A percentile compares a stretch with the other conserved stretches of the same genome.
Conservation (phyloP, 2,888 invertebrate genomes). For the Melinaea menophilus region DNA sequence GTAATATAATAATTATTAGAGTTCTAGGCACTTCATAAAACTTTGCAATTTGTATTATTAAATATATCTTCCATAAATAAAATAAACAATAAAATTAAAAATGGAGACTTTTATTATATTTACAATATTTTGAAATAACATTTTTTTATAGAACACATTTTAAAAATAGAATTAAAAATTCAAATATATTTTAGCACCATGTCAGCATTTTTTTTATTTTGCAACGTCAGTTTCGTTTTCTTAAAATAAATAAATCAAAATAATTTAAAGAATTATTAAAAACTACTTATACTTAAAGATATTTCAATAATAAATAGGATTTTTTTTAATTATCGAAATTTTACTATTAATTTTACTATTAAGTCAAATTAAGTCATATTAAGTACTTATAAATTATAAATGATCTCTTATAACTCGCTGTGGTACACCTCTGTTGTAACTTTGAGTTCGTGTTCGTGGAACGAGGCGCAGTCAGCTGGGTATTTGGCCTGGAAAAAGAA, state of each 20-base stretch:
- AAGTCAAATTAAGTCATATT: constrained; percentile 5
- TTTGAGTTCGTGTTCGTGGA: constrained; percentile 89
- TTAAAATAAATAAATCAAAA: constrained; percentile 13
- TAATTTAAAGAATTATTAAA: background rate
- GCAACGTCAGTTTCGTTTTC: constrained; percentile 18
- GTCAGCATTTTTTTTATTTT: constrained; percentile 34
- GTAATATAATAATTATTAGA: no score
- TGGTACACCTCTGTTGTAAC: constrained; percentile 90
- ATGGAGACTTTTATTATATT: background rate
- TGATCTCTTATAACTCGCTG: constrained; percentile 82
- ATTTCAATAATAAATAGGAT: constrained; percentile 5
- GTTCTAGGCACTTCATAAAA: no score
- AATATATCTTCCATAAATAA: constrained; percentile 12
- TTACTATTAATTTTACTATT: no score
- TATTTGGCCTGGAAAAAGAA: constrained; percentile 77
- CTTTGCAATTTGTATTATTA: no score
- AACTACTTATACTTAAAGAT: constrained; percentile 11
- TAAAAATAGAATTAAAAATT: background rate
- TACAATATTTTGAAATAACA: background rate
- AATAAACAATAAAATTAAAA: constrained; percentile 5
- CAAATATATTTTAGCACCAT: constrained; percentile 38
- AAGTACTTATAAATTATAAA: constrained; percentile 15
- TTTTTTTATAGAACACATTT: background rate
- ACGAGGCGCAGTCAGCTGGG: constrained; percentile 85
- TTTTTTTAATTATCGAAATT: no score